Evolutionary conservation across 2,888 invertebrate species (phyloP).

Genomic region (Tipula helvola): DNA sequence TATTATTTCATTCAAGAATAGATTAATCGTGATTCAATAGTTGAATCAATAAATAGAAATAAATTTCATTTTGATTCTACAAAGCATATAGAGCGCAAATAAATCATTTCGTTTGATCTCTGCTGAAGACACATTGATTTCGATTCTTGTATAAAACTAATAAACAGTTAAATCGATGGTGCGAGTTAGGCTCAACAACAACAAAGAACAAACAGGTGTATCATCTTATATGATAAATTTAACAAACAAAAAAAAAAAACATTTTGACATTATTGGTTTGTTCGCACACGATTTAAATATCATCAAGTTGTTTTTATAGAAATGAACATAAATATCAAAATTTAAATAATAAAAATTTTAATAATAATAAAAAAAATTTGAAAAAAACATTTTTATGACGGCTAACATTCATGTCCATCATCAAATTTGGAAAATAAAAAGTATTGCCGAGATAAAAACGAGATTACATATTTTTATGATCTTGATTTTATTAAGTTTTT

Average conservation of each 20-base stretch:
- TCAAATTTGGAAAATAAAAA: background rate
- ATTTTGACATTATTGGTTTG: background rate
- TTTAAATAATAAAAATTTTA: background rate
- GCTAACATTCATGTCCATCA: background rate
- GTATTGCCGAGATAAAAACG: background rate
- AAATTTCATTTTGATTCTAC: background rate
- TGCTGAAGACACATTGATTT: background rate
- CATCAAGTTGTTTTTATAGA: background rate
- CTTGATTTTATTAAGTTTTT: background rate
- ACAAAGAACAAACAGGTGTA: background rate
- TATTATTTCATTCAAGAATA: background rate
- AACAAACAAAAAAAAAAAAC: background rate
- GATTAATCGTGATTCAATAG: background rate
- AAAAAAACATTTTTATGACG: background rate
- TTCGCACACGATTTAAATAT: background rate
- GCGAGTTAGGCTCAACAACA: background rate
- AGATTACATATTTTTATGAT: slow-evolving; percentile 4
- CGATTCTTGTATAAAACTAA: background rate
- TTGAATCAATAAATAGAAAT: background rate
- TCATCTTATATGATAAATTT: background rate
- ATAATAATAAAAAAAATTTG: background rate
- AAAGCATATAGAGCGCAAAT: background rate
- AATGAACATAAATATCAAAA: background rate
- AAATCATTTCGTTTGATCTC: background rate
- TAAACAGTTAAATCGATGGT: background rate